These are phyloP conservation scores for Picus viridis DNA, from an alignment of 2,797 vertebrate genomes.

Conservation along the genomic window DNA sequence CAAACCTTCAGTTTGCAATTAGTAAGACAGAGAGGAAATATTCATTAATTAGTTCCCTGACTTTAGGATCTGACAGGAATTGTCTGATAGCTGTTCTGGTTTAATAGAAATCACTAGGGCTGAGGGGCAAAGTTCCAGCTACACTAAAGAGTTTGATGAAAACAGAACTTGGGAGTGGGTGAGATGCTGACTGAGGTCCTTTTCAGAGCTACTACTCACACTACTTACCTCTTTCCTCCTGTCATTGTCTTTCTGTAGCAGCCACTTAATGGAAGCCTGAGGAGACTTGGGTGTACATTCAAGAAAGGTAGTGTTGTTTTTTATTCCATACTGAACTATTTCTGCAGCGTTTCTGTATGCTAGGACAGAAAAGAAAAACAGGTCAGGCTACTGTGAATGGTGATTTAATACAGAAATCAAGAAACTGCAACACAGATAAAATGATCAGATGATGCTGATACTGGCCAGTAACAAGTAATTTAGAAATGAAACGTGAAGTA, in stretches of 20 bases:
- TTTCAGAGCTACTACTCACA: neutral
- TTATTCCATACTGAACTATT: constrained; percentile 93
- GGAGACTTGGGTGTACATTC: constrained; percentile 95
- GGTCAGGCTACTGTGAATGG: neutral
- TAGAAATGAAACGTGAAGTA: neutral
- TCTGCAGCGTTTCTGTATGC: constrained; percentile 96
- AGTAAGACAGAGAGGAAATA: neutral
- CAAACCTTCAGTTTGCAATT: constrained; percentile 10
- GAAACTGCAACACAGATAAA: neutral
- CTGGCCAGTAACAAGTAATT: neutral
- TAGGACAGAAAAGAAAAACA: constrained; percentile 61
- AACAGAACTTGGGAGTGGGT: neutral
- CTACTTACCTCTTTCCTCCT: constrained; percentile 94
- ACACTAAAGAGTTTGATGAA: neutral
- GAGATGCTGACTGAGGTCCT: neutral
- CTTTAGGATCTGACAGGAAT: neutral
- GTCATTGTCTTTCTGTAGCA: constrained; percentile 96
- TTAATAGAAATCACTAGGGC: neutral
- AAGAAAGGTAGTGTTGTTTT: constrained; percentile 97
- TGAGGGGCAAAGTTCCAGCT: neutral
- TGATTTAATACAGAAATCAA: neutral
- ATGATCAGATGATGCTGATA: neutral
- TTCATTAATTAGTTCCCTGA: constrained; percentile 27
- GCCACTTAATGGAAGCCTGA: constrained; percentile 93
- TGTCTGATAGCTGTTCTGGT: neutral